Conservation (phyloP, 1,140 invertebrate genomes). For the Papilio polyxenes region DNA sequence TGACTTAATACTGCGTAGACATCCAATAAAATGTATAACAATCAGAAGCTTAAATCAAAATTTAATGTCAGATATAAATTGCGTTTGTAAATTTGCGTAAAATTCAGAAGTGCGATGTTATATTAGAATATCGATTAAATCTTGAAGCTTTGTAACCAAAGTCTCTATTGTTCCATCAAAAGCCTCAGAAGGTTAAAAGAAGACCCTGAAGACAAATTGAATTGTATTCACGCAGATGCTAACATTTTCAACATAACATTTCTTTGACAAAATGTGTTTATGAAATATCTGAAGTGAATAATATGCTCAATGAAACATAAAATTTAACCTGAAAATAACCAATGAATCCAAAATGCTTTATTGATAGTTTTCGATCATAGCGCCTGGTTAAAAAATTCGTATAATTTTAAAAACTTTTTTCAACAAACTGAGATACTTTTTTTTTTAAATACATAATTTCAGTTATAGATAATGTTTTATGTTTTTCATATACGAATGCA, state of each 20-base stretch:
- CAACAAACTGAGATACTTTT: no score
- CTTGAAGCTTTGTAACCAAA: conserved; percentile 38
- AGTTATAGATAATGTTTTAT: no score
- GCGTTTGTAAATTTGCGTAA: conserved; percentile 18
- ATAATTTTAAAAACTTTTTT: no score
- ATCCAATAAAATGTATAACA: not conserved
- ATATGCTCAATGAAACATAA: not conserved
- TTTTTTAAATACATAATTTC: no score
- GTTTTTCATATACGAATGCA: not conserved
- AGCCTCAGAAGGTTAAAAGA: conserved; percentile 21
- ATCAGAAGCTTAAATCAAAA: not conserved
- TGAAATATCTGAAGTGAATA: not conserved
- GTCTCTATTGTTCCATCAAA: conserved; percentile 27
- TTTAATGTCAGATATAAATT: not conserved
- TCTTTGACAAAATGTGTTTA: not conserved
- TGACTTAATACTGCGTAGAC: not conserved
- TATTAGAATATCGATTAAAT: conserved; percentile 33
- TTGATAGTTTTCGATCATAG: no score
- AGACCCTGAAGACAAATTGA: conserved; percentile 1
- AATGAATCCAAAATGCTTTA: not conserved
- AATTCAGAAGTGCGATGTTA: not conserved
- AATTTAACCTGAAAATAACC: not conserved
- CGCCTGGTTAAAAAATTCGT: no score
- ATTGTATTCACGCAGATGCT: not conserved
- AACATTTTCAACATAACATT: not conserved